phyloP scores from a whole-genome alignment of 23 tunicate species.

The Styela plicata region DNA sequence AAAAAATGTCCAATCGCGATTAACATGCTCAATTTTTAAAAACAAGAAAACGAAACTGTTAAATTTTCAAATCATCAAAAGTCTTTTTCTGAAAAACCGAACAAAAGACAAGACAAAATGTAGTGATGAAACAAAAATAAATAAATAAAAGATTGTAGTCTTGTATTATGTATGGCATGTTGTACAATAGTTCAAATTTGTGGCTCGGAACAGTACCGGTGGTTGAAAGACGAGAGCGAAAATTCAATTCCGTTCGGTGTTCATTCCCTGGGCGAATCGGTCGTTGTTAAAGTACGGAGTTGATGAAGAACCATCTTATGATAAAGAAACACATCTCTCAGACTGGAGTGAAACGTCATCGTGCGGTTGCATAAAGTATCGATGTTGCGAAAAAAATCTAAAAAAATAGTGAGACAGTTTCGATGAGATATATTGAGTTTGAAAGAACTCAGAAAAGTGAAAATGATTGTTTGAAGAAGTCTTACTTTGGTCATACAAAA shows the following conservation, averaged over 20 bases:
- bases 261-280: constrained; percentile 44
- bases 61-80: background rate
- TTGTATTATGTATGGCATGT: too few species aligned
- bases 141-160: too few species aligned
- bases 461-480: too few species aligned
- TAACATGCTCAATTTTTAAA: too few species aligned
- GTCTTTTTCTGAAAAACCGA: background rate
- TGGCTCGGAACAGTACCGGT: too few species aligned
- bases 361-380: constrained; percentile 50
- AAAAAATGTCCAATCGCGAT: too few species aligned
- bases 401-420: background rate
- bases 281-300: constrained; percentile 43
- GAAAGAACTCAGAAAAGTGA: background rate
- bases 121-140: too few species aligned
- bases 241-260: too few species aligned
- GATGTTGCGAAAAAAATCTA: constrained; percentile 73
- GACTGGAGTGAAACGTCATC: constrained; percentile 53
- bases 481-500: too few species aligned
- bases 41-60: too few species aligned
- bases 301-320: constrained; percentile 59
- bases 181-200: too few species aligned
- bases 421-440: background rate
- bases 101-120: background rate
- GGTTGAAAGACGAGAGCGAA: too few species aligned
- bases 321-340: constrained; percentile 67